Base-by-base conservation (phyloP, 2,113 vertebrate genomes). In the Aleadryas rufinucha region DNA sequence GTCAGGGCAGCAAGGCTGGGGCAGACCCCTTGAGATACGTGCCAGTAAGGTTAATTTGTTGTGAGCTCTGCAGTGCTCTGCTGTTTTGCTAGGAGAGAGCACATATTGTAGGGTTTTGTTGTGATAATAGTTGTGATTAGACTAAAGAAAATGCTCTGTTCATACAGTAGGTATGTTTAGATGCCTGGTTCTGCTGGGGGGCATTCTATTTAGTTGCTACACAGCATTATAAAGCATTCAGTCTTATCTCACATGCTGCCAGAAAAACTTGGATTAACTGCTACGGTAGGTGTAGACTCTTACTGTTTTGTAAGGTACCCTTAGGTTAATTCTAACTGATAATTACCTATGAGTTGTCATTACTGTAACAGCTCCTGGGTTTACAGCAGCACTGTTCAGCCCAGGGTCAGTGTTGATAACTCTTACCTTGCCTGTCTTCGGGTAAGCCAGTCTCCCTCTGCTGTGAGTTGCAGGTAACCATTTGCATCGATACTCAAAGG, bases 401-500 rank as follows among this genome's bases (percentile, higher is more conserved):
- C 0, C 0, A 37, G 60, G 31, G 45, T 9, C 17, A 47, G 22
- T 54, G 41, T 26, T 16, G 6, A 24, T 63, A 23, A 37, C 54
- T 54, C n/a, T 45, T 47, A 11, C 6, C 61, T 26, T 57, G 20
- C 10, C 31, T 16, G 50, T 80, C 35, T 89, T 52, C 52, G n/a
- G 15, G 30, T 97, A 70, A 97, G 33, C 31, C 21, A 23, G 30
- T 87, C 49, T 94, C 21, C 39, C 22, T 91, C 31, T 94, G 30
- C 91, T 93, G 33, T 39, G 33, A 69, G 68, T 95, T 74, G 11
- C 94, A 99, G 99, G 99, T 68, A 99, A 99, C 97, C 99, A 99
- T 95, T 98, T 99, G 56, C 99, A 99, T 95, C 99, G 99, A 26
- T 99, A 99, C 97, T 99, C 99, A 44, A 99, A 99, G 95, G 99